phyloP scores from a whole-genome alignment of 2,113 vertebrate species.

The Myxocyprinus asiaticus region DNA sequence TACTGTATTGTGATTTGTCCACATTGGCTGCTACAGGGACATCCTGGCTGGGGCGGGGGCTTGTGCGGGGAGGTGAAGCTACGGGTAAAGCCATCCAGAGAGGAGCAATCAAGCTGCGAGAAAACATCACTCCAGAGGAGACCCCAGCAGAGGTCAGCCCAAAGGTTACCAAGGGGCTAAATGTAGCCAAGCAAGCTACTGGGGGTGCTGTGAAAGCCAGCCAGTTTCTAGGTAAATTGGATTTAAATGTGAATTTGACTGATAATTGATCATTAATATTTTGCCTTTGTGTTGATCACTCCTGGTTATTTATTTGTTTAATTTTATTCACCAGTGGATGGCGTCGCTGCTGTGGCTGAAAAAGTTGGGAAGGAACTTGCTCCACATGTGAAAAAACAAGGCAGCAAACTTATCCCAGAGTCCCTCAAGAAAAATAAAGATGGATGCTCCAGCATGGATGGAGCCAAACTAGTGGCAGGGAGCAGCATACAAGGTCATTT shows the following conservation, averaged over 20 bases:
- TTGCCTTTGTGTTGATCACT: too few species aligned
- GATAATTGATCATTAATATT: too few species aligned
- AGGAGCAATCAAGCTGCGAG: slow-evolving; percentile 86
- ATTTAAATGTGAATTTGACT: too few species aligned
- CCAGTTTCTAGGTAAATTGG: slow-evolving; percentile 83
- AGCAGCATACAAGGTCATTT: slow-evolving; percentile 85
- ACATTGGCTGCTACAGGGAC: slow-evolving; percentile 75
- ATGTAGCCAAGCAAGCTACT: slow-evolving; percentile 84
- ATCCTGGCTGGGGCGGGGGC: slow-evolving; percentile 83
- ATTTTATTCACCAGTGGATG: slow-evolving; percentile 79
- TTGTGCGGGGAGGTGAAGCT: slow-evolving; percentile 88
- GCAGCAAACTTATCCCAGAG: slow-evolving; percentile 90
- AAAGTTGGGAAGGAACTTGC: slow-evolving; percentile 87
- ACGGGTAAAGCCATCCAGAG: slow-evolving; percentile 90
- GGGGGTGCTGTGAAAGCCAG: slow-evolving; percentile 90
- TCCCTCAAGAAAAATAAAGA: slow-evolving; percentile 87
- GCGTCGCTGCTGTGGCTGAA: slow-evolving; percentile 84
- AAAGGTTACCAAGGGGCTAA: slow-evolving; percentile 80
- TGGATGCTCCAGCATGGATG: slow-evolving; percentile 76
- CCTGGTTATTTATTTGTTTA: too few species aligned
- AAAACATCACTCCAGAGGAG: slow-evolving; percentile 89
- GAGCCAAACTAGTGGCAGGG: slow-evolving; percentile 86
- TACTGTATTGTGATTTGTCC: too few species aligned
- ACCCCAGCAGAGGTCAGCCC: slow-evolving; percentile 88
- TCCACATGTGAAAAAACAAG: slow-evolving; percentile 91